Base-by-base conservation (phyloP, 2,888 invertebrate genomes). In the Agriopis aurantiaria region DNA sequence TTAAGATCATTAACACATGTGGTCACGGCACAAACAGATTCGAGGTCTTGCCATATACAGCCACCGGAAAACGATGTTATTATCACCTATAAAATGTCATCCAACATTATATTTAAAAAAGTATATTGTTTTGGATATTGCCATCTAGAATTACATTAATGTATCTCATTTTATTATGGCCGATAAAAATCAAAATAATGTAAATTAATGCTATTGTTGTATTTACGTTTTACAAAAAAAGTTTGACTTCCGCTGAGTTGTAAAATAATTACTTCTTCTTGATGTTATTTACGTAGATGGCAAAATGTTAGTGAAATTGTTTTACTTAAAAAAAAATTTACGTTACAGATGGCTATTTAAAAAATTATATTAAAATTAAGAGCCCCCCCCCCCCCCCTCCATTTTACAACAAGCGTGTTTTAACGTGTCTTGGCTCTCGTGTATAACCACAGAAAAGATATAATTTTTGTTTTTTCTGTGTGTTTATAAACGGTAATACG, bases 21-120 rank as follows among this genome's bases (percentile, higher is more conserved):
- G 17, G 51, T 43, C 61, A 14, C 9, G 51, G 43, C 17, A 12
- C 17, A 61, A 23, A 52, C 61, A 60, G 11, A n/a, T 41, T 40
- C 65, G 57, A 65, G 65, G 65, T 65, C 65, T 43, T 17, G 0
- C 57, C 65, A 57, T 51, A 49, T 51, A 49, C 41, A 57, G 65
- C 41, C 48, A 49, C 65, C 57, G 65, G 57, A 65, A 64, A 64
- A 58, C 58, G 49, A 64, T 57, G 23, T 33, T 53, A 43, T 63
- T 45, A 45, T 45, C 33, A 43, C 53, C 51, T 10, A 53, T 55
- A 23, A 45, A 53, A 63, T 63, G 53, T 43, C 17, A 45, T 57
- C 45, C 57, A 23, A 45, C 45, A 45, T 57, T 57, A 48, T 48
- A 40, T 53, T 43, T 12, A 52, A 45, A 58, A 58, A 33, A 46